Conservation (phyloP, 2,888 invertebrate genomes). For the Uloborus plumipes region DNA sequence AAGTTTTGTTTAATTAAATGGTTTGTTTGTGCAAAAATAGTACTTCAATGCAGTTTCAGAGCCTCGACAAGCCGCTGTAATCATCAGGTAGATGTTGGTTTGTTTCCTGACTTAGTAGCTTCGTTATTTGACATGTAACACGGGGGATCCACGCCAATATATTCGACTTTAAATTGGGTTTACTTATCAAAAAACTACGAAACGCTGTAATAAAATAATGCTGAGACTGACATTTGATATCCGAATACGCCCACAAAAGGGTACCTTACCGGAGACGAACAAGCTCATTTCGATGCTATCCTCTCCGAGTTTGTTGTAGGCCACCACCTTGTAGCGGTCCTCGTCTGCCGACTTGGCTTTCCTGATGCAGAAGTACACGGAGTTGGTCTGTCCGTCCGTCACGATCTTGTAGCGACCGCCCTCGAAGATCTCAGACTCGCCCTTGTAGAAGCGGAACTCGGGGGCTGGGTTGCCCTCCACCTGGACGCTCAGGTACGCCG, state of each 20-base stretch:
- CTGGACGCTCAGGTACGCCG: constrained; percentile 90
- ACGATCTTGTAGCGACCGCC: constrained; percentile 95
- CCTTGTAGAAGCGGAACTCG: constrained; percentile 95
- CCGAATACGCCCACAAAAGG: not conserved
- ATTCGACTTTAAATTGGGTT: no score
- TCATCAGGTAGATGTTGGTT: no score
- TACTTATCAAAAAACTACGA: no score
- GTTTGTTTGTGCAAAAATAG: no score
- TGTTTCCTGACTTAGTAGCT: no score
- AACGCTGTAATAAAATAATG: no score
- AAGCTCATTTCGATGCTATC: constrained; percentile 96
- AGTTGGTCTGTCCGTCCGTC: constrained; percentile 93
- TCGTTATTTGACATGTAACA: no score
- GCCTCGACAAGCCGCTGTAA: no score
- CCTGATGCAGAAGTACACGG: constrained; percentile 92
- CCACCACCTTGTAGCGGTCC: constrained; percentile 91
- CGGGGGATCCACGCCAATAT: no score
- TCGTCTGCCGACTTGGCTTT: constrained; percentile 98
- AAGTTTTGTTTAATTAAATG: no score
- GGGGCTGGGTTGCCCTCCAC: constrained; percentile 96
- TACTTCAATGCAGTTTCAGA: no score
- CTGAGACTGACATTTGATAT: no score
- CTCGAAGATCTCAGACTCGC: constrained; percentile 91
- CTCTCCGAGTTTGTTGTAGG: constrained; percentile 94
- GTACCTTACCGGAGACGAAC: constrained; percentile 88